Evolutionary conservation across 1,140 invertebrate genomes (phyloP).

Genomic region (Drosophila ohnishii): DNA sequence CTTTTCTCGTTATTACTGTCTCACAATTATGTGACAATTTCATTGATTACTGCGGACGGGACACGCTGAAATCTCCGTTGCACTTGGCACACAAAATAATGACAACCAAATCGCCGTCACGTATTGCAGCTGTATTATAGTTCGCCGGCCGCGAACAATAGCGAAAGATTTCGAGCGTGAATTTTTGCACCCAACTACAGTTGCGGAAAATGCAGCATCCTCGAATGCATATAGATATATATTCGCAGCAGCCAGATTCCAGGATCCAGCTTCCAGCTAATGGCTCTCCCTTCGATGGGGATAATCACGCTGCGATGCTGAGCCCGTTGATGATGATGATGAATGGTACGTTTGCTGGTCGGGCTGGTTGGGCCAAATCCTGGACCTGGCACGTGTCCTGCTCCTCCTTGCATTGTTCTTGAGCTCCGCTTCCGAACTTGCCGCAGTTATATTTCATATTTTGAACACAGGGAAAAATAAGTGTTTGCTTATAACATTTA

Average conservation of each 20-base stretch:
- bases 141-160: conserved; percentile 63
- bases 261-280: conserved; percentile 42
- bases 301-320: conserved; percentile 32
- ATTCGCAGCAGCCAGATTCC: conserved; percentile 11
- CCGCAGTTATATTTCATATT: conserved; percentile 80
- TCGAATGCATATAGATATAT: background rate
- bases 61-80: conserved; percentile 18
- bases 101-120: conserved; percentile 69
- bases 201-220: conserved; percentile 26
- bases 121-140: conserved; percentile 70
- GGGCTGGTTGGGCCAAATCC: conserved; percentile 33
- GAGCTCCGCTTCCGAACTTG: conserved; percentile 53
- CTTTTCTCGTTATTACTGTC: conserved; percentile 7
- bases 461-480: conserved; percentile 11
- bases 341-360: conserved; percentile 61
- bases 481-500: background rate
- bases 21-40: conserved; percentile 72
- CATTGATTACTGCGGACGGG: conserved; percentile 57
- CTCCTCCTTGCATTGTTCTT: conserved; percentile 50
- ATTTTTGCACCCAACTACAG: conserved; percentile 59
- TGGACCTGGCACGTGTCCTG: conserved; percentile 55
- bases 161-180: conserved; percentile 61
- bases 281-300: conserved; percentile 52
- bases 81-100: conserved; percentile 28
- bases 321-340: conserved; percentile 66